Evolutionary conservation across 2,888 invertebrate genomes (phyloP).

Genomic region (Drosophila rubida): DNA sequence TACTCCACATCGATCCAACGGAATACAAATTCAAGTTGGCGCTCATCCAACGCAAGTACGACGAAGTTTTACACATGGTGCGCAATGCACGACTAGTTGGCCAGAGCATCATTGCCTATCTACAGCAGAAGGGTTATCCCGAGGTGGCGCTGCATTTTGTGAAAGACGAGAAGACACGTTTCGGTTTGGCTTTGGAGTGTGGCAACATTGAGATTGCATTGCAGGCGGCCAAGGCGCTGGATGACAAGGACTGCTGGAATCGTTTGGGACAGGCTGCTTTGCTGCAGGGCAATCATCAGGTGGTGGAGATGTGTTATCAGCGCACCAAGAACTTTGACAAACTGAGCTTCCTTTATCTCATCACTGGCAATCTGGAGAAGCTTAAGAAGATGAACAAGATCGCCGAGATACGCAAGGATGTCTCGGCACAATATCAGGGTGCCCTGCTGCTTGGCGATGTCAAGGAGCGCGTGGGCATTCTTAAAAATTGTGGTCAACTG

Average conservation of each 20-base stretch:
- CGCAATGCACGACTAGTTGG: constrained; percentile 98
- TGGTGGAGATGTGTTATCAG: constrained; percentile 99
- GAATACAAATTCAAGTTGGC: constrained; percentile 99
- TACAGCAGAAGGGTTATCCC: constrained; percentile 99
- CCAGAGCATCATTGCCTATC: constrained; percentile 99
- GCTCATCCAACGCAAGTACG: constrained; percentile 97
- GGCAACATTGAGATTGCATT: constrained; percentile 99
- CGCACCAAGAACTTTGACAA: constrained; percentile 99
- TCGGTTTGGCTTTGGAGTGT: constrained; percentile 98
- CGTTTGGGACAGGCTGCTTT: constrained; percentile 96
- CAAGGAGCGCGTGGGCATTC: constrained; percentile 93
- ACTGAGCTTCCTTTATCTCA: constrained; percentile 97
- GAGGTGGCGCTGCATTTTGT: constrained; percentile 99
- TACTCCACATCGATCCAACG: constrained; percentile 97
- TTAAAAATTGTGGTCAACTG: constrained; percentile 90
- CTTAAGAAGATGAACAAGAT: constrained; percentile 99
- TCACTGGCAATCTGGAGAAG: constrained; percentile 99
- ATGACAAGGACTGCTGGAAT: constrained; percentile 98
- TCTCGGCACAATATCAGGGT: constrained; percentile 98
- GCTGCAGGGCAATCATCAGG: constrained; percentile 96
- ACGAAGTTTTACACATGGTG: constrained; percentile 97
- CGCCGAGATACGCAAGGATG: constrained; percentile 98
- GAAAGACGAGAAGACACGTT: constrained; percentile 98
- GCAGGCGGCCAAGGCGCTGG: constrained; percentile 97
- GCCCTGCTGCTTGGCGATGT: constrained; percentile 97